Evolutionary conservation across 2,888 invertebrate genomes (phyloP), one percentile per base, ranked within the genome.

Genomic region (Neoascia interrupta): DNA sequence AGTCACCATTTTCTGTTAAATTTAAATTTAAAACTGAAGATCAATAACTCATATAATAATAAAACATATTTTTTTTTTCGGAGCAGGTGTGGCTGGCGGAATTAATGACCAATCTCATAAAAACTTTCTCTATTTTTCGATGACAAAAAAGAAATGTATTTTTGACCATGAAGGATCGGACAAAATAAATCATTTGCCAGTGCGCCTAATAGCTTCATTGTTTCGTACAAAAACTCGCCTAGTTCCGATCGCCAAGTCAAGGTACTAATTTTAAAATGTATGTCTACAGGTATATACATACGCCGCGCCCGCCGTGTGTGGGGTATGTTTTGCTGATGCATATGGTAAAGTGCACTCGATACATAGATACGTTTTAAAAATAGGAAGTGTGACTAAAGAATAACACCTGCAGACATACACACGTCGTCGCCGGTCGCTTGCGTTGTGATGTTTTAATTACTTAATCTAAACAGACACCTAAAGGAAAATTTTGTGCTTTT

Each of bases 321-420:
- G n/a, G 16, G 18, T 54, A 34, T 45, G 60, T 53, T 43, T 41
- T 5, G 36, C 15, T 45, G 69, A 45, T 60, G 61, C 61, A 61
- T 49, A 6, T 21, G 13, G 11, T 45, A 36, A 11, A 37, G 47
- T 70, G 61, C 70, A 54, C 45, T 16, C 51, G 61, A 61, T 53
- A 60, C 69, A 58, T 11, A 49, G 6, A 43, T 10, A 36, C 13
- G 28, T 15, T 11, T 26, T 64, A 64, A 72, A 72, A 72, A 72
- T 72, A 72, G 63, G 47, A 56, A 49, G 64, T 49, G 39, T 72
- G 72, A 49, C 56, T 72, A 54, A 70, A 26, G 26, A 11, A 15
- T 10, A 28, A 56, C 72, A 49, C 72, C 54, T 49, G 64, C 63
- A 53, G 18, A 45, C 36, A 51, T n/a, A n/a, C n/a, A n/a, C n/a